Percentiles rank a stretch among this genome's conserved stretches.
Conservation (phyloP, 2,797 vertebrate genomes). For the Pseudochirops corinnae region DNA sequence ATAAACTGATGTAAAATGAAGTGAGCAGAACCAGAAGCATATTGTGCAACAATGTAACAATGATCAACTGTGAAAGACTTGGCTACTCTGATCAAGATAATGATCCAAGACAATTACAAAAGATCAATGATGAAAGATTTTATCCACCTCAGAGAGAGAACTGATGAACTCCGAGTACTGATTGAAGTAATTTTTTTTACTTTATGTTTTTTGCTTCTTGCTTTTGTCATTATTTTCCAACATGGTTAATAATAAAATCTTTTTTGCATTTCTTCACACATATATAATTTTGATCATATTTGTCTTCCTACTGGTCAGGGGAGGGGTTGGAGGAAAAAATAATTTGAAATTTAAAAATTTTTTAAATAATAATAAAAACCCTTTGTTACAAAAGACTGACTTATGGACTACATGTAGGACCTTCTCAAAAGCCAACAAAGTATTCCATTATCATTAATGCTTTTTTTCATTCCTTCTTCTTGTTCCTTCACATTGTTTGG, state of each 20-base stretch:
- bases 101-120: neutral
- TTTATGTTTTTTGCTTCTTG: neutral
- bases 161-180: neutral
- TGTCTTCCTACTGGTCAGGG: neutral
- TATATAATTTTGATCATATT: neutral
- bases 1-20: neutral
- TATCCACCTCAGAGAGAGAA: neutral
- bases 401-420: neutral
- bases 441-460: neutral
- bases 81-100: neutral
- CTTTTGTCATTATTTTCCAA: neutral
- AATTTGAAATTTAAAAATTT: neutral
- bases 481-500: neutral
- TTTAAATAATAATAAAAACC: neutral
- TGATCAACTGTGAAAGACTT: neutral
- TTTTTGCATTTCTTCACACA: neutral
- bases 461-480: neutral
- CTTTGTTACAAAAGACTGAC: neutral
- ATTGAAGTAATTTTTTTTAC: neutral
- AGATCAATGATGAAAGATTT: neutral
- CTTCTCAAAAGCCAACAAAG: neutral
- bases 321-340: neutral
- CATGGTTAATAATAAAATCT: neutral
- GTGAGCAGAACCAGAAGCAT: neutral
- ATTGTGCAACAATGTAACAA: neutral